Conservation (phyloP, 23 tunicate species). For the Ciona savignyi region DNA sequence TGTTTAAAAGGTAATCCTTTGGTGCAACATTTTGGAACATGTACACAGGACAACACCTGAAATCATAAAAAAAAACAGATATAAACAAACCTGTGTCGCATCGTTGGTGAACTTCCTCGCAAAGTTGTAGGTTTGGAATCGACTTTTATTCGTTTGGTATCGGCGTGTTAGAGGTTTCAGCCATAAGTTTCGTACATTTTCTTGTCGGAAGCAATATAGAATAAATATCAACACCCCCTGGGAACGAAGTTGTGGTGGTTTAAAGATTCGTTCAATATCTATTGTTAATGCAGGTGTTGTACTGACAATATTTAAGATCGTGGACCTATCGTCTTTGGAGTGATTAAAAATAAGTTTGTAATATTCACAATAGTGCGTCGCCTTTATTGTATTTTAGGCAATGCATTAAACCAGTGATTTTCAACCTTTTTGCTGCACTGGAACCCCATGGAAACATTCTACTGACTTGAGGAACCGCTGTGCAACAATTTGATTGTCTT, state of each 20-base stretch:
- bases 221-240: slow-evolving; percentile 65
- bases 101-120: not conserved
- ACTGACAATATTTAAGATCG: not conserved
- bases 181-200: slow-evolving; percentile 59
- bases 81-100: not conserved
- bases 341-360: not conserved
- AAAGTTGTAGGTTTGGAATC: not conserved
- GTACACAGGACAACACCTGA: too few species aligned
- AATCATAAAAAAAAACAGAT: too few species aligned
- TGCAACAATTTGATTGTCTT: too few species aligned
- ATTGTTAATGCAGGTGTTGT: not conserved
- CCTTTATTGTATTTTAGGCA: not conserved
- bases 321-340: not conserved
- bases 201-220: slow-evolving; percentile 71
- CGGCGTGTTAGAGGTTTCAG: slow-evolving; percentile 11
- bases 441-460: too few species aligned
- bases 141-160: not conserved
- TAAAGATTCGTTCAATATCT: not conserved
- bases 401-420: not conserved
- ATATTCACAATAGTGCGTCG: not conserved
- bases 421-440: too few species aligned
- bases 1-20: too few species aligned
- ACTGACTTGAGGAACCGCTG: too few species aligned
- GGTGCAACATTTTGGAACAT: too few species aligned
- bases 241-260: not conserved